A percentile compares a stretch with the other conserved stretches of the same genome.
phyloP scores from a whole-genome alignment of 2,797 vertebrate species.

The Petrocephalus sullivani region DNA sequence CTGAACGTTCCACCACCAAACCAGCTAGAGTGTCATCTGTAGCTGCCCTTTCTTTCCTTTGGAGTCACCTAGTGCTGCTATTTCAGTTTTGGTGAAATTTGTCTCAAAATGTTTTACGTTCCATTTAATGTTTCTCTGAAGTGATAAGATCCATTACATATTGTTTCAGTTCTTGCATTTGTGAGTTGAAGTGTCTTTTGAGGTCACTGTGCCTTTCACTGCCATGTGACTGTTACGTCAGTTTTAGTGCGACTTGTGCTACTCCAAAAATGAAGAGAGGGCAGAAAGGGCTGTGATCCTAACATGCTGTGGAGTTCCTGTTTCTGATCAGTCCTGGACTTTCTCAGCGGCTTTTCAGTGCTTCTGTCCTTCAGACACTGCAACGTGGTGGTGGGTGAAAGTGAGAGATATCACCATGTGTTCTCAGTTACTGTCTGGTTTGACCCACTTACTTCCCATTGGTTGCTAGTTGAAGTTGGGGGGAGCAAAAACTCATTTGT shows the following conservation, averaged over 20 bases:
- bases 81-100: neutral
- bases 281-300: neutral
- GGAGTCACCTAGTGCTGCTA: neutral
- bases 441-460: neutral
- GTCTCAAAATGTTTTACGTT: neutral
- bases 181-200: neutral
- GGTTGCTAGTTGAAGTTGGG: neutral
- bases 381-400: neutral
- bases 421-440: neutral
- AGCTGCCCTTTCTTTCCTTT: neutral
- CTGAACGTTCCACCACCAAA: neutral
- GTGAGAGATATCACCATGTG: neutral
- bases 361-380: neutral
- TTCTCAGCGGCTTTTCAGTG: neutral
- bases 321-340: neutral
- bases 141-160: neutral
- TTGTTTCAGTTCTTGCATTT: neutral
- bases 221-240: neutral
- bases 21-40: neutral
- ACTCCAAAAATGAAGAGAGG: neutral
- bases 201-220: neutral
- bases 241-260: neutral
- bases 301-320: neutral
- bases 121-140: neutral
- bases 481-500: too few relatives aligned